Base-by-base conservation (phyloP, 2,113 vertebrate genomes). In the Prietella phreatophila region DNA sequence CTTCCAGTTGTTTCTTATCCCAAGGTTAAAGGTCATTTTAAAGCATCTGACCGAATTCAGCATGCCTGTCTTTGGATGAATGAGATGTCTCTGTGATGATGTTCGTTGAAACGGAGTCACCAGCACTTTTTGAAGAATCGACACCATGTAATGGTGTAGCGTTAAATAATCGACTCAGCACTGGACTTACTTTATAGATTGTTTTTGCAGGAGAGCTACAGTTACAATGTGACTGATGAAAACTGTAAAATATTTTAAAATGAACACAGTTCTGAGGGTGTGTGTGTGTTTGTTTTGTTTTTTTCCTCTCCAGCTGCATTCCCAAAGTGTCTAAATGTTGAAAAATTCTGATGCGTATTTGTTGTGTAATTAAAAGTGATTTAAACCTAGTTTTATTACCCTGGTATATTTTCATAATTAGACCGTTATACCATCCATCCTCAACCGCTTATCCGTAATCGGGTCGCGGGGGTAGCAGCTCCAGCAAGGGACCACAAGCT, bases 281-380 rank as follows among this genome's bases (percentile, higher is more conserved):
- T 36, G 30, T 19, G 30, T 36, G 33, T 19, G 67, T 69, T n/a
- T n/a, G n/a, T 39, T 39, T 92, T 91, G 4, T 4, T 42, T 42
- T 42, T 42, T 4, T 17, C 42, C 42, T 47, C 42, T 92, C 56
- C 91, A 90, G 56, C 85, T 87, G 69, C 84, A 84, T 90, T 90
- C 78, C 86, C 79, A 88, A 50, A 71, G 88, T 91, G 67, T 84
- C 14, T 10, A 56, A 88, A 90, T 85, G 73, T 89, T 76, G 25
- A 86, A 85, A 5, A 89, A 78, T 90, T 89, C 87, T 88, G 78
- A 91, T 90, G 71, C 20, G 88, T 90, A 92, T 91, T 78, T 89
- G 90, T 33, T 93, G 78, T 93, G 78, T 88, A 85, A 93, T 92
- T 91, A 87, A 92, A 89, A 55, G n/a, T 27, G 82, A 36, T 1